phyloP scores from a whole-genome alignment of 2,797 vertebrate genomes.

The Sebastolobus altivelis region DNA sequence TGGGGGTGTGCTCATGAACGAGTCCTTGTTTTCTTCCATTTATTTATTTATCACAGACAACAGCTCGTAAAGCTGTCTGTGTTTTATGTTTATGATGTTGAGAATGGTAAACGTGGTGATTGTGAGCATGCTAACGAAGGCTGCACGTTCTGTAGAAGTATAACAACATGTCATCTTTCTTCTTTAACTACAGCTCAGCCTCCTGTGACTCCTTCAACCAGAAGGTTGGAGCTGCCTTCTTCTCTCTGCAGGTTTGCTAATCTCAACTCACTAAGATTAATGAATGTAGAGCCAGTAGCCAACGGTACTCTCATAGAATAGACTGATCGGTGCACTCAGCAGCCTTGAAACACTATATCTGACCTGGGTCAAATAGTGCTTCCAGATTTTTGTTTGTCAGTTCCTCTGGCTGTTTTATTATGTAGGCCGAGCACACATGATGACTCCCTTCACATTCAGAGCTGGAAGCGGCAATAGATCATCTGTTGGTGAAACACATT shows the following conservation, averaged over 20 bases:
- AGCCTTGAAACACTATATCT: background rate
- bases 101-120: background rate
- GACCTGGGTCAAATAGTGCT: background rate
- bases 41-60: too few species aligned
- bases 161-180: background rate
- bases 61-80: too few species aligned
- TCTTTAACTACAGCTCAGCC: background rate
- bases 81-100: background rate
- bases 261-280: slow-evolving; percentile 37
- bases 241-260: background rate
- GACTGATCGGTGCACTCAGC: background rate
- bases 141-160: background rate
- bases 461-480: background rate
- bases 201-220: background rate
- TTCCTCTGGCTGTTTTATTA: background rate
- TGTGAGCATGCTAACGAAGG: background rate
- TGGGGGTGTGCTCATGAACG: too few species aligned
- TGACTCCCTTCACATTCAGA: background rate
- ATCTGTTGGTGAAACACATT: background rate
- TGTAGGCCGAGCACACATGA: background rate
- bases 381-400: slow-evolving; percentile 3
- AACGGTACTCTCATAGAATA: slow-evolving; percentile 15
- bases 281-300: slow-evolving; percentile 14
- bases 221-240: background rate
- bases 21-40: too few species aligned